Base-by-base conservation (phyloP, 1,140 invertebrate genomes). In the Drosophila orena region DNA sequence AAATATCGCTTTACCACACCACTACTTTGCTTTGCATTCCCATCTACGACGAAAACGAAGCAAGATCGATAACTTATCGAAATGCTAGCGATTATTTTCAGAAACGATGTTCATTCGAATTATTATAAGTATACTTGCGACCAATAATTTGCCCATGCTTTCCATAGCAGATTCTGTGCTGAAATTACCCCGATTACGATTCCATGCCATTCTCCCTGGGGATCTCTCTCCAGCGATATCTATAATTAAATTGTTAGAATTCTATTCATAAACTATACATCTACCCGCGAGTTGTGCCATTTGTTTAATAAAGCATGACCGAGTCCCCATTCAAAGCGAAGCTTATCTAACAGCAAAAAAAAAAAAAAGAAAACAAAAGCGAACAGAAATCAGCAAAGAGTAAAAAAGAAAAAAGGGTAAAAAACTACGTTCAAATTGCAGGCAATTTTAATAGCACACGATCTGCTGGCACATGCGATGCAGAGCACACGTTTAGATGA, bases 201-300 rank as follows among this genome's bases (percentile, higher is more conserved):
- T 11, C 17, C 60, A 20, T 10, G 20, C 17, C 60, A 20, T 10
- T 35, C 15, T 17, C 62, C 57, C 35, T 17, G 35, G 35, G 46
- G 46, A 71, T 50, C 56, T 58, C 44, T 35, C 44, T 35, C 12
- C 27, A 6, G n/a, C 60, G 71, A 46, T 52, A 66, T 76, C 61
- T 65, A 75, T 76, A 76, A 76, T 76, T 76, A 76, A 68, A 71
- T 76, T 76, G 72, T 76, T 76, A 66, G 72, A 75, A 76, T 66
- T 76, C 53, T 76, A 68, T 76, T 76, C 73, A 76, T 68, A 68
- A 76, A 58, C 60, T 57, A 64, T 64, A 65, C 24, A 22, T 40
- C 64, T 35, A 15, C 34, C 64, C 42, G 52, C 42, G 64, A 34
- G 42, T 38, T 69, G 74, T 77, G 50, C 50, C 61, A 68, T 60